Percentiles rank a stretch among this genome's conserved stretches.
phyloP scores from a whole-genome alignment of 2,113 vertebrate genomes.

The Entelurus aequoreus region DNA sequence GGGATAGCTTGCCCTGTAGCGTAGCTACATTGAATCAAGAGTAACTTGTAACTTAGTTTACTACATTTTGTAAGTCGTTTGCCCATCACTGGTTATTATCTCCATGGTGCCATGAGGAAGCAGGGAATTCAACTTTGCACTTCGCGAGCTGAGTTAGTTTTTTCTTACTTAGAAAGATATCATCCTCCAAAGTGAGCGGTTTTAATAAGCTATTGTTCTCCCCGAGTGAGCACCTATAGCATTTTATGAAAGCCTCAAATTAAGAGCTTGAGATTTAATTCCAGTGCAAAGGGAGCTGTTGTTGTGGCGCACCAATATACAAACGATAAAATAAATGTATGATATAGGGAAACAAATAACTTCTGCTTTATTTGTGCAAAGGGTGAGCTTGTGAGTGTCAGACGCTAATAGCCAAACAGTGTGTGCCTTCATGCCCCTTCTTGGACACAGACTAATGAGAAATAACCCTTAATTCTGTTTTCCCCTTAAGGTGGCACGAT shows the following conservation, averaged over 20 bases:
- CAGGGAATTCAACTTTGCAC: slow-evolving; percentile 1
- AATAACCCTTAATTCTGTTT: slow-evolving; percentile 65
- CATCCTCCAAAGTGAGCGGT: background rate
- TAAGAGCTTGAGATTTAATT: background rate
- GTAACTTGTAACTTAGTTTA: too few relatives aligned
- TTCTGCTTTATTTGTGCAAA: slow-evolving; percentile 32
- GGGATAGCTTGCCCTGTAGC: too few relatives aligned
- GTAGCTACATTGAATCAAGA: too few relatives aligned
- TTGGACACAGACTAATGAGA: slow-evolving; percentile 50
- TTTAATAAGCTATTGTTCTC: slow-evolving; percentile 7
- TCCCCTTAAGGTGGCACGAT: slow-evolving; percentile 47
- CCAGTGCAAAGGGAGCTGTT: slow-evolving; percentile 15
- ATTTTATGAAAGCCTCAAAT: slow-evolving; percentile 4
- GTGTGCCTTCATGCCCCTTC: slow-evolving; percentile 48
- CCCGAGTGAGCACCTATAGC: background rate
- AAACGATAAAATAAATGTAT: slow-evolving; percentile 1
- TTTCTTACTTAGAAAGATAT: slow-evolving; percentile 1
- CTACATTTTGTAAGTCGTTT: too few relatives aligned
- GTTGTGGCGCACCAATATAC: background rate
- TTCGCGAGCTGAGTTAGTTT: background rate
- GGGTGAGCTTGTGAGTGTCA: slow-evolving; percentile 10
- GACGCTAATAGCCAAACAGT: slow-evolving; percentile 47
- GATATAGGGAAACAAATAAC: slow-evolving; percentile 26
- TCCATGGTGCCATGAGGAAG: background rate
- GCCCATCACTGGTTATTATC: background rate